Evolutionary conservation across 2,888 invertebrate species (phyloP), one percentile per base, ranked within the genome.

Genomic region (Rugalucina vietnamica): DNA sequence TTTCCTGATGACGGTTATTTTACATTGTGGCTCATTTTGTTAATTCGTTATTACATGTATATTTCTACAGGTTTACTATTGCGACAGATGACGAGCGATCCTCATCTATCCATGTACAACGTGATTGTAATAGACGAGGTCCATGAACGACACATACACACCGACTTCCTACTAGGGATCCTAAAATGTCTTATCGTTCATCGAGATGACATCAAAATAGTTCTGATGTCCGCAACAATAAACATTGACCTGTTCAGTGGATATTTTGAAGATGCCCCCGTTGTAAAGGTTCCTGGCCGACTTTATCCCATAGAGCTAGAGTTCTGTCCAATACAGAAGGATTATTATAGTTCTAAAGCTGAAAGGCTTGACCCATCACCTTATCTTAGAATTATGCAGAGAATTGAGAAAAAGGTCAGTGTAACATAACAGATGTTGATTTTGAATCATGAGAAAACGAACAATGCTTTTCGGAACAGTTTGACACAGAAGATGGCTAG

Each of bases 181-280:
- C 96, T 99, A 90, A 98, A 99, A 94, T 99, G 99, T 94, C 95
- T 99, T 12, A 96, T 98, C 71, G 96, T 97, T 91, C 97, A 97
- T 91, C 96, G 98, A 73, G 88, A 91, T 10, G 93, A 98, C 92
- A 96, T 99, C 32, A 99, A 99, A 95, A 95, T 99, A 21, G 94
- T 96, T 14, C 96, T 99, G 0, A 99, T 99, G 99, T 99, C 99
- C 0, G 99, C 99, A 21, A 99, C 99, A 0, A 99, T 99, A 81
- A 99, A 99, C 95, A 97, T 99, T 36, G 96, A 98, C 89, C 95
- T 99, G n/a, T 99, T 99, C 95, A 96, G 97, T 86, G 96, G 97
- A 89, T 99, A 98, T 95, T 99, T 99, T 92, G 97, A 98, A 93
- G 96, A 97, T 65, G 98, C 98, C 65, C 97, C 97, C 81, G 96